Conservation (phyloP, 2,113 vertebrate genomes). For the Caranx melampygus region DNA sequence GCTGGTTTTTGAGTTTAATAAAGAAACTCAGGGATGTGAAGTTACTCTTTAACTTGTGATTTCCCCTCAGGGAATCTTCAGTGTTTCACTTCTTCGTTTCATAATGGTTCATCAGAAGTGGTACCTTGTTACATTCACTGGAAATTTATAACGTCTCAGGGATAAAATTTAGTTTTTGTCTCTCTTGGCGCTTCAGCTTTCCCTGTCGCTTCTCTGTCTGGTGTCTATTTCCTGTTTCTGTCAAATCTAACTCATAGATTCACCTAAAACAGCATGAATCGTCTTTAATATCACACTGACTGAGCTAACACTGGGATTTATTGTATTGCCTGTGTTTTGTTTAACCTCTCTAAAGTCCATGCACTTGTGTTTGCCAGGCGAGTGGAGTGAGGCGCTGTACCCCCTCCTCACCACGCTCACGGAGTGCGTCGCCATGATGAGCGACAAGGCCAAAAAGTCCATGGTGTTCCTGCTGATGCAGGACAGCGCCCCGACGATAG, state of each 20-base stretch:
- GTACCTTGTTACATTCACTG: background rate
- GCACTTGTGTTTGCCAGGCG: conserved; percentile 81
- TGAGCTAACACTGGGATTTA: background rate
- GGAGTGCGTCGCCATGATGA: conserved; percentile 98
- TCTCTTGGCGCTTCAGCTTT: conserved; percentile 44
- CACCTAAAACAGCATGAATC: background rate
- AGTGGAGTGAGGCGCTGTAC: conserved; percentile 98
- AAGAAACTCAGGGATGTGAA: too few species aligned
- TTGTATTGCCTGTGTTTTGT: background rate
- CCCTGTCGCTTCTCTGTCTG: conserved; percentile 24
- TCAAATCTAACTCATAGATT: background rate
- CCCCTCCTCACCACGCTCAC: conserved; percentile 96
- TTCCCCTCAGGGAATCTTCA: background rate
- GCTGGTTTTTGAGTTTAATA: too few species aligned
- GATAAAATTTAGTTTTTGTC: background rate
- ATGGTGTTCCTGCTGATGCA: conserved; percentile 99
- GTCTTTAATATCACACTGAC: background rate
- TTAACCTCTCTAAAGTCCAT: background rate
- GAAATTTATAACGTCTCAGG: background rate
- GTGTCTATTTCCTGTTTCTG: conserved; percentile 22
- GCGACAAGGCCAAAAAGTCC: conserved; percentile 96
- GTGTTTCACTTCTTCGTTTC: background rate
- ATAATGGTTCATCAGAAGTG: background rate
- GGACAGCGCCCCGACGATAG: conserved; percentile 94
- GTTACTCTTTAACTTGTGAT: background rate